These are phyloP conservation scores for Nyctalus aviator DNA, from an alignment of 2,797 vertebrate genomes.

Conservation along the genomic window DNA sequence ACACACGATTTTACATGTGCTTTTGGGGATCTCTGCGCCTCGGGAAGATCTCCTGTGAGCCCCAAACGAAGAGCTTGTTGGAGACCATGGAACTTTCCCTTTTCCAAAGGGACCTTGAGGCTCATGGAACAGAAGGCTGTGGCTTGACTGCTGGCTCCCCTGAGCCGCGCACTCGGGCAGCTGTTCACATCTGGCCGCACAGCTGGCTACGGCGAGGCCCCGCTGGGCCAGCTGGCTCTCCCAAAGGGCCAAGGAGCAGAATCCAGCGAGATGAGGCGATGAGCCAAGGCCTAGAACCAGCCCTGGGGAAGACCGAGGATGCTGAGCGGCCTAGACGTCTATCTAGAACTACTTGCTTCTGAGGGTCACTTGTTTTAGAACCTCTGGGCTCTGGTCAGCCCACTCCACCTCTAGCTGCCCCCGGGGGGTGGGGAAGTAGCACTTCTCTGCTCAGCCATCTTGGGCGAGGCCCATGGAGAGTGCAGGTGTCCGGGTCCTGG, in stretches of 20 bases:
- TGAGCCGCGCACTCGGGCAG: conserved; percentile 33
- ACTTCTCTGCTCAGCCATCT: not conserved
- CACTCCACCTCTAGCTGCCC: not conserved
- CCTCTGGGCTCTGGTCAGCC: not conserved
- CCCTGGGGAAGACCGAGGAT: not conserved
- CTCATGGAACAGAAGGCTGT: not conserved
- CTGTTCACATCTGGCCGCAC: conserved; percentile 76
- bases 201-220: conserved; percentile 68
- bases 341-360: not conserved
- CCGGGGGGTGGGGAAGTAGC: not conserved
- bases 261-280: not conserved
- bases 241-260: not conserved
- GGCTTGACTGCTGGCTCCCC: not conserved
- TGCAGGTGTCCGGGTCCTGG: not conserved
- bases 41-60: not conserved
- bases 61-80: not conserved
- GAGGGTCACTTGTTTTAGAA: not conserved
- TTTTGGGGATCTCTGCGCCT: not conserved
- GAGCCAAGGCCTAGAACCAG: conserved; percentile 35
- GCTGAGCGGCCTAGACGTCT: not conserved
- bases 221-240: conserved; percentile 64
- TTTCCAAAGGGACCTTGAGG: not conserved
- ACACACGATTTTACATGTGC: not conserved
- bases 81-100: not conserved
- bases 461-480: not conserved